A percentile compares a stretch with the other conserved stretches of the same genome.
Conservation (phyloP, 2,888 invertebrate species). For the Nudaria mundana region DNA sequence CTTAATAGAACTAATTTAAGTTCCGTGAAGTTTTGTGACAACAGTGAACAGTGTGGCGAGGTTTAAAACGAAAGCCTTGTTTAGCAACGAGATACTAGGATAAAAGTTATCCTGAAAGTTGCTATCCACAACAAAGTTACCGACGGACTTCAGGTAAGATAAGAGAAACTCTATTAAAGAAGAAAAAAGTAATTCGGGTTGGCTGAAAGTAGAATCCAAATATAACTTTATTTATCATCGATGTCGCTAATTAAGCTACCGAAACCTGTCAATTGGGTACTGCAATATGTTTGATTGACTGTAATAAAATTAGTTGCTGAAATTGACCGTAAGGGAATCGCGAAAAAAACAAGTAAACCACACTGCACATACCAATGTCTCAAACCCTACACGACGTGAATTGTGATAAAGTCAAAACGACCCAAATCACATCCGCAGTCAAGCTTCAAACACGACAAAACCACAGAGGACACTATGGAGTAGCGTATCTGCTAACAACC, state of each 20-base stretch:
- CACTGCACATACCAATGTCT: constrained; percentile 2
- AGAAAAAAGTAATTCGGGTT: constrained; percentile 62
- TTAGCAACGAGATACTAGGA: constrained; percentile 40
- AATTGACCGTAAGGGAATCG: constrained; percentile 7
- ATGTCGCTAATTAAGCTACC: background rate
- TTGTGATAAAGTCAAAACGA: constrained; percentile 31
- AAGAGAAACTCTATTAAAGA: constrained; percentile 67
- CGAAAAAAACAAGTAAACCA: background rate
- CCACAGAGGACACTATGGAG: constrained; percentile 33
- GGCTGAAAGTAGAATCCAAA: constrained; percentile 36
- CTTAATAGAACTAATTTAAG: constrained; percentile 57
- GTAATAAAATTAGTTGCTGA: too few species aligned
- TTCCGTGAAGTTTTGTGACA: constrained; percentile 50
- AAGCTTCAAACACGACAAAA: constrained; percentile 33
- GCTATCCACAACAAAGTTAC: constrained; percentile 57
- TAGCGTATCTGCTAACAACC: constrained; percentile 12
- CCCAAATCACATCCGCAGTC: constrained; percentile 34
- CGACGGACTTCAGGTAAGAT: constrained; percentile 63
- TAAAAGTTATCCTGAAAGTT: constrained; percentile 65
- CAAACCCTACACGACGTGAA: constrained; percentile 19
- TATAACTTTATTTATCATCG: constrained; percentile 7
- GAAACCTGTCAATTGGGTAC: too few species aligned
- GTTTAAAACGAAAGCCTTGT: constrained; percentile 39
- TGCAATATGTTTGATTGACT: too few species aligned
- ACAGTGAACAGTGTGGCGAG: constrained; percentile 37